A percentile compares a stretch with the other conserved stretches of the same genome.
These are phyloP conservation scores for Cyrtorhinus lividipennis DNA, from an alignment of 1,140 invertebrate species.

Conservation along the genomic window DNA sequence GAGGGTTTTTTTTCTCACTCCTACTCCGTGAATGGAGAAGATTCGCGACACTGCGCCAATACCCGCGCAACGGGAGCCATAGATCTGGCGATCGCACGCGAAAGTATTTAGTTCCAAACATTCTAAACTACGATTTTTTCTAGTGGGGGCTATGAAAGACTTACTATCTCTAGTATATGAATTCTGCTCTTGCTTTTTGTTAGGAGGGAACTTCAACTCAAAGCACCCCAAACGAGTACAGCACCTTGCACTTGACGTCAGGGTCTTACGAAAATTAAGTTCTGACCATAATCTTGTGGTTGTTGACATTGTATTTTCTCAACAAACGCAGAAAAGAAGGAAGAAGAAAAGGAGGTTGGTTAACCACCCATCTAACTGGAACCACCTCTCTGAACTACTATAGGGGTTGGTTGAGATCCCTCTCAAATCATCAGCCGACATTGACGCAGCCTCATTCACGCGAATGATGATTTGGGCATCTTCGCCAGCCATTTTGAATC, in stretches of 20 bases:
- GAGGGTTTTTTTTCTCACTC: too few species aligned
- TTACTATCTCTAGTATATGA: not conserved
- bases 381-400: not conserved
- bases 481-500: not conserved
- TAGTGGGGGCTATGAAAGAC: not conserved
- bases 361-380: not conserved
- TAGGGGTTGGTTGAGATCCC: not conserved
- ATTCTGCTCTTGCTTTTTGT: not conserved
- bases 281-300: constrained; percentile 1
- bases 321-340: not conserved
- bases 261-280: not conserved
- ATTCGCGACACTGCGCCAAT: too few species aligned
- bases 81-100: too few species aligned
- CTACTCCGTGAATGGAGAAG: too few species aligned
- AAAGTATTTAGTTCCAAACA: too few species aligned
- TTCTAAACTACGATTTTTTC: too few species aligned
- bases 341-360: not conserved
- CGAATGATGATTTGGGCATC: too few species aligned
- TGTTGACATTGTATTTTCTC: not conserved
- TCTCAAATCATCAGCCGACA: not conserved
- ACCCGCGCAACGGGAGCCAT: too few species aligned
- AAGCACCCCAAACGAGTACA: not conserved
- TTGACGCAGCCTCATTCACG: not conserved
- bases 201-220: not conserved
- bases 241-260: not conserved